phyloP scores from a whole-genome alignment of 2,797 vertebrate species.

The Naso thynnoides region DNA sequence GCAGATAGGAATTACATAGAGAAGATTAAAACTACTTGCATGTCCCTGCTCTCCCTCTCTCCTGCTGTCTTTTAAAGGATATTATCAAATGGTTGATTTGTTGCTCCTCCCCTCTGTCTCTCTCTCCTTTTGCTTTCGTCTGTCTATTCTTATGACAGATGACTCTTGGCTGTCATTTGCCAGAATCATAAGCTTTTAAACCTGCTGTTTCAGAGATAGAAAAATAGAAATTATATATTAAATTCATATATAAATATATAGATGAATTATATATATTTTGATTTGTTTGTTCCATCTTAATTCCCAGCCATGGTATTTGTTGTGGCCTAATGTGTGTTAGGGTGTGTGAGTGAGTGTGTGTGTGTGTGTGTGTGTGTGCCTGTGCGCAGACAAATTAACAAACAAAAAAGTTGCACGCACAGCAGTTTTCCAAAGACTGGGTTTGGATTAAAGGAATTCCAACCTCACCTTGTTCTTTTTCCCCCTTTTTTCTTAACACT shows the following conservation, averaged over 20 bases:
- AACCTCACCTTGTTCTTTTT: conserved; percentile 48
- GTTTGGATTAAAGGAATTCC: conserved; percentile 68
- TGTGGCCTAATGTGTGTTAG: conserved; percentile 74
- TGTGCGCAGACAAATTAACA: conserved; percentile 18
- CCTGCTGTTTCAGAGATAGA: conserved; percentile 77
- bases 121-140: conserved; percentile 10
- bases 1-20: conserved; percentile 48
- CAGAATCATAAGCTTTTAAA: conserved; percentile 81
- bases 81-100: conserved; percentile 12
- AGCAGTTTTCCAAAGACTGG: conserved; percentile 80
- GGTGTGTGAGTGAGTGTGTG: conserved; percentile 64
- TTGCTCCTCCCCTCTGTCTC: conserved; percentile 2
- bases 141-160: conserved; percentile 29
- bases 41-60: conserved; percentile 40
- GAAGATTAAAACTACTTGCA: conserved; percentile 65
- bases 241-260: conserved; percentile 59
- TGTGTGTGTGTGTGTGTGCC: conserved; percentile 69
- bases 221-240: conserved; percentile 70
- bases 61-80: conserved; percentile 28
- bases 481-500: conserved; percentile 42
- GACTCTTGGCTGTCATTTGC: conserved; percentile 40
- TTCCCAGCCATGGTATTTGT: conserved; percentile 66
- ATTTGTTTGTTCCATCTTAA: conserved; percentile 64
- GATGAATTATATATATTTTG: conserved; percentile 66
- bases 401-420: conserved; percentile 28